Evolutionary conservation across 2,888 invertebrate species (phyloP).

Genomic region (Portevinia maculata): DNA sequence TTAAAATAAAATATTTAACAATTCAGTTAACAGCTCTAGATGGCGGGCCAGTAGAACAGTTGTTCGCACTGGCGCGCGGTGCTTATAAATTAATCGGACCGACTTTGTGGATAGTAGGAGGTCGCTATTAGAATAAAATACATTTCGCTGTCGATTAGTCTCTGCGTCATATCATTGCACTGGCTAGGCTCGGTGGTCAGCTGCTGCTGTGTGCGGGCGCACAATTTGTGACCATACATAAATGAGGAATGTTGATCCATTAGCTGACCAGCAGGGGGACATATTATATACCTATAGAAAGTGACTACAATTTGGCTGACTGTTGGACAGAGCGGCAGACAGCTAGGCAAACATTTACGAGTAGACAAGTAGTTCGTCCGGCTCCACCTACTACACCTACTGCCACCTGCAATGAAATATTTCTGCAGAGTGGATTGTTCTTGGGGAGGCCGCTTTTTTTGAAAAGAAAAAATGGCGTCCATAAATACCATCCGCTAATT

Average conservation of each 20-base stretch:
- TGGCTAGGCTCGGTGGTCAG: slow-evolving; percentile 34
- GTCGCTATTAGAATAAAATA: slow-evolving; percentile 72
- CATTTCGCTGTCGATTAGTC: slow-evolving; percentile 67
- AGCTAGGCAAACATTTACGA: slow-evolving; percentile 20
- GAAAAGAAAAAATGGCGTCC: slow-evolving; percentile 63
- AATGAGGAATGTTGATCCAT: slow-evolving; percentile 67
- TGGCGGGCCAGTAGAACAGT: slow-evolving; percentile 6
- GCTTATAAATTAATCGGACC: slow-evolving; percentile 61
- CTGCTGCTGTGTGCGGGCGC: slow-evolving; percentile 51
- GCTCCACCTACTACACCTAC: slow-evolving; percentile 66
- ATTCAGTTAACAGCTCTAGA: slow-evolving; percentile 61
- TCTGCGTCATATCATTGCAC: slow-evolving; percentile 62
- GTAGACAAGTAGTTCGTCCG: background rate
- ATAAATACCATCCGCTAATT: slow-evolving; percentile 73
- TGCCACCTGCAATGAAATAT: slow-evolving; percentile 44
- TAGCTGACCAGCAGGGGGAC: slow-evolving; percentile 62
- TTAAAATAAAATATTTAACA: slow-evolving; percentile 74
- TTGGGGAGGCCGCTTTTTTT: background rate
- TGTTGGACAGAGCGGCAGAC: slow-evolving; percentile 1
- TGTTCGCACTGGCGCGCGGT: slow-evolving; percentile 45
- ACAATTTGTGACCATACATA: slow-evolving; percentile 45
- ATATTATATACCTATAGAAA: slow-evolving; percentile 23
- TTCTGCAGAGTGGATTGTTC: slow-evolving; percentile 28
- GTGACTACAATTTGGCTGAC: slow-evolving; percentile 58
- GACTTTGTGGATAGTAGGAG: slow-evolving; percentile 67